Percentiles rank a stretch among this genome's conserved stretches.
These are phyloP conservation scores for Hafferia zeledoni DNA, from an alignment of 2,797 vertebrate genomes.

Conservation along the genomic window DNA sequence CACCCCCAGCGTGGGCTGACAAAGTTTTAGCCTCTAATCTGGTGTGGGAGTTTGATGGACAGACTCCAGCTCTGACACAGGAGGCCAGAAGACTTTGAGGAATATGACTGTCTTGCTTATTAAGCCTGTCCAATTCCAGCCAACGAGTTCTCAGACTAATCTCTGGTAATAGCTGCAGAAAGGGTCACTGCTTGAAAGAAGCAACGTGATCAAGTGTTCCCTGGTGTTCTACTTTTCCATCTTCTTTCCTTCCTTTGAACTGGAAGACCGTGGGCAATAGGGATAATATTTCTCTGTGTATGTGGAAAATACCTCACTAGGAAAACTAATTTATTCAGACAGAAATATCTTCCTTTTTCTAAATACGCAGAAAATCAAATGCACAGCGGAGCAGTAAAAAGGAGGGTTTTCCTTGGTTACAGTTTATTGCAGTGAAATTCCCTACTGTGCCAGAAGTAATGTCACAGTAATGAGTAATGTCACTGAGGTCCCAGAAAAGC, in stretches of 20 bases:
- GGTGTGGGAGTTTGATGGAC: neutral
- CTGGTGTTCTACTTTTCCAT: neutral
- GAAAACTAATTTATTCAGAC: neutral
- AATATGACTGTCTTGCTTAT: neutral
- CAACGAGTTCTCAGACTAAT: neutral
- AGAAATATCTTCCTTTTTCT: neutral
- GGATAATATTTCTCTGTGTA: neutral
- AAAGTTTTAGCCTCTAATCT: neutral
- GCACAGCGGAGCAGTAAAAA: neutral
- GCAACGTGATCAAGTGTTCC: neutral
- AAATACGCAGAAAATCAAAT: neutral
- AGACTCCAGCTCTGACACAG: neutral
- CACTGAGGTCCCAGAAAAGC: neutral
- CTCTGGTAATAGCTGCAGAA: neutral
- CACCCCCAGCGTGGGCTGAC: rapidly evolving
- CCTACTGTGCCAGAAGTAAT: neutral
- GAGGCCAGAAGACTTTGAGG: neutral
- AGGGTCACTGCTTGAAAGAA: neutral
- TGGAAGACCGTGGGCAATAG: neutral
- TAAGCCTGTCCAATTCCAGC: neutral
- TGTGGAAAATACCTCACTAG: neutral
- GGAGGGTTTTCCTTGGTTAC: neutral
- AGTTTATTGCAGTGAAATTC: slow-evolving; percentile 18
- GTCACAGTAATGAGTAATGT: neutral
- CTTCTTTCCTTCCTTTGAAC: neutral